Evolutionary conservation across 1,140 invertebrate genomes (phyloP), one percentile per base, ranked within the genome.

Genomic region (Phocides pigmalion): DNA sequence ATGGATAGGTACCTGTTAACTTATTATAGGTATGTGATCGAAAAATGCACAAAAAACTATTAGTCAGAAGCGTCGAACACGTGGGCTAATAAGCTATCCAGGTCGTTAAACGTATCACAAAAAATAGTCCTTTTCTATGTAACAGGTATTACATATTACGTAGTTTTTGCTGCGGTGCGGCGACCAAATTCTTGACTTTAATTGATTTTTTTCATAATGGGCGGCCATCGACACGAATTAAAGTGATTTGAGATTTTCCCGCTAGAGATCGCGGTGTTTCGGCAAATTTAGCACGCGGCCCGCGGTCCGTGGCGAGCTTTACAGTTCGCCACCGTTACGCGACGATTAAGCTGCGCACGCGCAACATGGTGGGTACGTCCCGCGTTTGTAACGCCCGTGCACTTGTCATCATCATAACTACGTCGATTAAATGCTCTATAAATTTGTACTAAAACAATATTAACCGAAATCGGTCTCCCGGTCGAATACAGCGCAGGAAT

Each of bases 261-360:
- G 85, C 82, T 88, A 84, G 70, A 83, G 76, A 84, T 77, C 73
- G 74, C 79, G 72, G 78, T 89, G 84, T 90, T 90, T 90, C 87
- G 87, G 82, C 83, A 89, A 89, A 89, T 89, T 90, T 89, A 89
- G 86, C 85, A 87, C 85, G 84, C 77, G 80, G 78, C 66, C 75
- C 84, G 84, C 79, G 76, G 74, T 72, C 84, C 84, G 79, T 85
- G 76, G 85, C 79, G 81, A 66, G 79, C 82, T 89, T 83, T 89
- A 89, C 86, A 87, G 87, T 89, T 86, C 75, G 82, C 87, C 82
- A 86, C 88, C 86, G 88, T 90, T 90, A 90, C 84, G 82, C 83
- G 84, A 64, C 79, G 82, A 90, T 87, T 88, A 90, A 80, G 74
- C 58, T 61, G 77, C 76, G 83, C 81, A 82, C 74, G 86, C 82